phyloP scores from a whole-genome alignment of 1,140 invertebrate species.

The Lepidurus arcticus region DNA sequence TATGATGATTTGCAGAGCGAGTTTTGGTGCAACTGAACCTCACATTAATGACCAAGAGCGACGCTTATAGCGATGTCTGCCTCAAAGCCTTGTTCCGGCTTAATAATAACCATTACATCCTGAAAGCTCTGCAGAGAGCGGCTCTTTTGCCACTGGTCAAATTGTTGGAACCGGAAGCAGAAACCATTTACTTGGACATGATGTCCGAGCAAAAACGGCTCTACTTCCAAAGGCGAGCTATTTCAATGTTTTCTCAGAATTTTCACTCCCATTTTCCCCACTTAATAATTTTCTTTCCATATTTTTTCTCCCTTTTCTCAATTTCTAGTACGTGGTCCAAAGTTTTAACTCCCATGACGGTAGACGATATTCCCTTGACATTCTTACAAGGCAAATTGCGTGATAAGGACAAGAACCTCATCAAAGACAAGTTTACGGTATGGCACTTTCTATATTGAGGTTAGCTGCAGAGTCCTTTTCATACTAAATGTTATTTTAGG shows the following conservation, averaged over 20 bases:
- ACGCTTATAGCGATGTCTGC: conserved; percentile 64
- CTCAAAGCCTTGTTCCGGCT: conserved; percentile 79
- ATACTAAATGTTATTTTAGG: conserved; percentile 48
- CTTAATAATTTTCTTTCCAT: conserved; percentile 31
- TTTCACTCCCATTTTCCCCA: neutral
- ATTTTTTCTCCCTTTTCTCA: conserved; percentile 29
- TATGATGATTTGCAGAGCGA: conserved; percentile 57
- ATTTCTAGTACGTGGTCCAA: conserved; percentile 67
- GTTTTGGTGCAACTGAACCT: conserved; percentile 78
- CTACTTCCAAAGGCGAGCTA: conserved; percentile 64
- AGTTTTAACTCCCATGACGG: conserved; percentile 63
- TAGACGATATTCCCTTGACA: conserved; percentile 60
- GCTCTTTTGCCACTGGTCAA: conserved; percentile 71
- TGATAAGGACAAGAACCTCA: conserved; percentile 77
- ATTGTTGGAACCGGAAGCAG: conserved; percentile 73
- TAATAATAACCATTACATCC: conserved; percentile 89
- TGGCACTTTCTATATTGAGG: neutral
- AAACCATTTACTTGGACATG: conserved; percentile 66
- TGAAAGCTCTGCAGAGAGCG: conserved; percentile 79
- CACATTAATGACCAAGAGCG: conserved; percentile 75
- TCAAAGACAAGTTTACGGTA: conserved; percentile 92
- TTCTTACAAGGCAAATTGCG: conserved; percentile 62
- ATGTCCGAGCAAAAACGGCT: conserved; percentile 68
- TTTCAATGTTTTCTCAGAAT: conserved; percentile 33
- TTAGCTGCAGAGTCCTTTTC: conserved; percentile 23